Percentiles rank a stretch among this genome's conserved stretches.
phyloP scores from a whole-genome alignment of 64 coral and sea anemone species.

The Dendronephthya gigantea region DNA sequence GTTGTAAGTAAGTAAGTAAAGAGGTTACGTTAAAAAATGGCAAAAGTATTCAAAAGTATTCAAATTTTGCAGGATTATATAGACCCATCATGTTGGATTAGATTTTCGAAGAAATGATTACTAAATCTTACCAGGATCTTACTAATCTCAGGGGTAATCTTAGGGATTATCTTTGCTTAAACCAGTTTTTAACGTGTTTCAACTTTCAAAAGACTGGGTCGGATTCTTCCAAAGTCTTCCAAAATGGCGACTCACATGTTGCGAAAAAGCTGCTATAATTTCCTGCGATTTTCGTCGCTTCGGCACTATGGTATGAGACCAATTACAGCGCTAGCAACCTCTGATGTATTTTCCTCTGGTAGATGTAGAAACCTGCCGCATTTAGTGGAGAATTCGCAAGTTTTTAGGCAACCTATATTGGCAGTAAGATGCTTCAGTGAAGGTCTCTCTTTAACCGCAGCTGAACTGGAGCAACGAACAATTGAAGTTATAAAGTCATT shows the following conservation, averaged over 20 bases:
- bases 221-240: background rate
- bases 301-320: background rate
- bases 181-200: too few relatives aligned
- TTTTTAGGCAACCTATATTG: background rate
- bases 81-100: too few relatives aligned
- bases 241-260: constrained; percentile 97
- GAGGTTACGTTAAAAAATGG: too few relatives aligned
- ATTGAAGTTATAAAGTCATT: constrained; percentile 92
- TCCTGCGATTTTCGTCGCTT: background rate
- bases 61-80: too few relatives aligned
- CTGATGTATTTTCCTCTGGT: background rate
- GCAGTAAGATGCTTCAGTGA: constrained; percentile 48
- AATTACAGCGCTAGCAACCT: background rate
- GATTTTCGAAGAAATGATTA: too few relatives aligned
- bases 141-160: background rate
- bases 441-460: constrained; percentile 45
- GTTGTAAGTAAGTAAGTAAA: too few relatives aligned
- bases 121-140: too few relatives aligned
- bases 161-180: too few relatives aligned
- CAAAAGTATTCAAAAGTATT: too few relatives aligned
- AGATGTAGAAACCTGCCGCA: background rate
- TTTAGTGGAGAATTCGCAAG: background rate
- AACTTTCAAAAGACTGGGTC: background rate
- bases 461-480: constrained; percentile 66
- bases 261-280: constrained; percentile 12